Percentiles rank a stretch among this genome's conserved stretches.
Evolutionary conservation across 2,113 vertebrate genomes (phyloP).

Genomic region (Macroglossus sobrinus): DNA sequence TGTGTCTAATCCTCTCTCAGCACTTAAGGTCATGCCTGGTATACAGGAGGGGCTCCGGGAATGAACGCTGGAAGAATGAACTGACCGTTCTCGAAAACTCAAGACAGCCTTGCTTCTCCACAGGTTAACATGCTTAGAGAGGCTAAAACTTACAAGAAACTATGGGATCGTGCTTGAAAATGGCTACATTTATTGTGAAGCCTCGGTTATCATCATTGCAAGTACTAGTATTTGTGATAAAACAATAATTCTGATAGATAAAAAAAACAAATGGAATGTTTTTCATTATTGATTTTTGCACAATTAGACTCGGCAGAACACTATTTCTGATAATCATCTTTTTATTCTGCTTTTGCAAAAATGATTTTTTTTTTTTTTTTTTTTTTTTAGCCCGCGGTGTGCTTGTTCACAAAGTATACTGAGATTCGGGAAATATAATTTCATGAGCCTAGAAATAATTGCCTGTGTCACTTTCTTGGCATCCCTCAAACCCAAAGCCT

Average conservation of each 20-base stretch:
- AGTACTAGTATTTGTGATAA: background rate
- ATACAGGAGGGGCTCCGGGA: background rate
- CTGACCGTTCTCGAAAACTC: background rate
- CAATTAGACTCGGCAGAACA: background rate
- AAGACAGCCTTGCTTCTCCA: background rate
- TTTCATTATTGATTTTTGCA: background rate
- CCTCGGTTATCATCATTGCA: background rate
- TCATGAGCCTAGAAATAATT: conserved; percentile 30
- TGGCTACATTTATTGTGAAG: background rate
- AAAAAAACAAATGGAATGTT: background rate
- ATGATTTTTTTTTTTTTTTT: background rate
- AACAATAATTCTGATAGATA: background rate
- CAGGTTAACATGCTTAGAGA: background rate
- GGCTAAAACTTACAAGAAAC: background rate
- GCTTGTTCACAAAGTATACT: background rate
- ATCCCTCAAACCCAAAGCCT: background rate
- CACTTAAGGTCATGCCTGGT: background rate
- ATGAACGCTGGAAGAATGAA: background rate
- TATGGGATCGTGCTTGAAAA: background rate
- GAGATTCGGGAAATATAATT: conserved; percentile 35
- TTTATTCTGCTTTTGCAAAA: background rate
- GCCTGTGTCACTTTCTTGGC: conserved; percentile 51
- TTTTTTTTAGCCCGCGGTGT: background rate
- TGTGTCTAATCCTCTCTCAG: background rate
- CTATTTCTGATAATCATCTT: background rate